Evolutionary conservation across 2,113 vertebrate species (phyloP), one percentile per base, ranked within the genome.

Genomic region (Macrotus californicus): DNA sequence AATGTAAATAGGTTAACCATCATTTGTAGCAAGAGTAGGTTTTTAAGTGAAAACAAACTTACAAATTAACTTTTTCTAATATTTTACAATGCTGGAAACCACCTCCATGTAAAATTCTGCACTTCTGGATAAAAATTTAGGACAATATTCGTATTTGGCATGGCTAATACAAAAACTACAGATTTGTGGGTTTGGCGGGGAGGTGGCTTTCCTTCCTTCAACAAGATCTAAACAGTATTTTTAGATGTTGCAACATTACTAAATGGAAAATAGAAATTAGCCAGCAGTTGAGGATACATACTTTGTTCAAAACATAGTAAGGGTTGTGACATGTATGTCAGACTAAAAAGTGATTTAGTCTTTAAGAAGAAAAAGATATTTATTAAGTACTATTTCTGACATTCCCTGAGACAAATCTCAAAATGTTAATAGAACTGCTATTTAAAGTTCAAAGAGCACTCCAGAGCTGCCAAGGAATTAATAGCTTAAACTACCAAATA

Each of bases 401-500:
- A 84, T 94, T 97, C 92, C 88, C 94, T 92, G 70, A 91, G 85
- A 96, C 88, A 96, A 97, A 97, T 92, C 97, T 95, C 94, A 96
- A 95, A 96, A 97, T 95, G 93, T 94, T 97, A 97, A 92, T 54
- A 96, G 90, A 94, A 96, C 87, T 92, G 72, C 96, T 97, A 96
- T 94, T 97, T 97, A 94, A 97, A 96, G 91, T 97, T 95, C 97
- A 96, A 97, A 97, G 92, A 94, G 56, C 85, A 95, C 94, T 94
- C 43, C 13, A 39, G 64, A 95, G 90, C 91, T 97, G 91, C 95
- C 95, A 96, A 94, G 88, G 93, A 94, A 96, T 96, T 95, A 94
- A 94, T 91, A 97, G 94, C 96, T 89, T 95, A 93, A 97, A 96
- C 82, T 79, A 93, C 94, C 93, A 96, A 97, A 85, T 84, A 96